Conservation (phyloP, 2,113 vertebrate species). For the Tragelaphus imberbis region DNA sequence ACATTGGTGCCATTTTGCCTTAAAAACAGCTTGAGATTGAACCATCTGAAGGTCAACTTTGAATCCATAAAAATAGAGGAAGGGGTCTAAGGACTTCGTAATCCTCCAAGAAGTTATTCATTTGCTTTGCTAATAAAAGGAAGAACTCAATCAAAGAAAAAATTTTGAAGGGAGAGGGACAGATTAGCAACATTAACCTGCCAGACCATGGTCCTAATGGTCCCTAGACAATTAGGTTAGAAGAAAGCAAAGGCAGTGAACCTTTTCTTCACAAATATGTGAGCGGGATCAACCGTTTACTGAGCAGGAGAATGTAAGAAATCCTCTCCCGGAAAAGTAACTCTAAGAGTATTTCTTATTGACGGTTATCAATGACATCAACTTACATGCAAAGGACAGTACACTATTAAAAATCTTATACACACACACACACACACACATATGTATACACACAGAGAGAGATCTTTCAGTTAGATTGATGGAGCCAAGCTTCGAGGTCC, state of each 20-base stretch:
- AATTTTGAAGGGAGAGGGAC: background rate
- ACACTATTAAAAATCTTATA: background rate
- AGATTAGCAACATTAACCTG: background rate
- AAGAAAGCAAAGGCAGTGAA: background rate
- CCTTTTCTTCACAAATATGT: background rate
- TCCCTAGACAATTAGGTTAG: background rate
- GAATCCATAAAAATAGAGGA: background rate
- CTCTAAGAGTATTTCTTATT: background rate
- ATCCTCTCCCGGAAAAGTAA: slow-evolving; percentile 1
- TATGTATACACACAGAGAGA: background rate
- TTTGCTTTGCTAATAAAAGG: background rate
- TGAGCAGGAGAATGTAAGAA: background rate
- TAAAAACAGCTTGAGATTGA: background rate
- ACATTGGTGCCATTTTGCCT: background rate
- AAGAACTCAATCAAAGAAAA: background rate
- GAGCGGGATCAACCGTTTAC: background rate
- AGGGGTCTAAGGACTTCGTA: background rate
- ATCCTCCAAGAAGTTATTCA: background rate
- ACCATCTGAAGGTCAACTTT: slow-evolving; percentile 42
- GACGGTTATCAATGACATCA: background rate
- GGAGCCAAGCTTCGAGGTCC: background rate
- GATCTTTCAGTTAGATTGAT: background rate
- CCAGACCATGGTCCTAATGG: background rate
- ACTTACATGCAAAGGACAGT: background rate
- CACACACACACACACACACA: background rate